Conservation (phyloP, 2,797 vertebrate species). For the Molothrus aeneus region DNA sequence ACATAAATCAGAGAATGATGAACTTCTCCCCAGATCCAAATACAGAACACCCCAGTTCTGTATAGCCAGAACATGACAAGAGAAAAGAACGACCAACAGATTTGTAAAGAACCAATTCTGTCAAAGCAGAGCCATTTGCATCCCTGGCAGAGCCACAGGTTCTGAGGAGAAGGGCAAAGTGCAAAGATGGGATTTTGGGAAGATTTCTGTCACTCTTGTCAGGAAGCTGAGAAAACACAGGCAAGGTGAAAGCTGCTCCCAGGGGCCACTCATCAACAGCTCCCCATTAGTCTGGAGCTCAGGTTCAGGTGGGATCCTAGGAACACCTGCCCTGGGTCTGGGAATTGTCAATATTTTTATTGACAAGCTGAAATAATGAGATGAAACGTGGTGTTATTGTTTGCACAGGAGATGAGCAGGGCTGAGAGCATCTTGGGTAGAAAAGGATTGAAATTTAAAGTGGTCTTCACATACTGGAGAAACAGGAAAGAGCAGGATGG, state of each 20-base stretch:
- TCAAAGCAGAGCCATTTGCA: neutral
- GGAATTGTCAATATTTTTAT: neutral
- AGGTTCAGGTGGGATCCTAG: neutral
- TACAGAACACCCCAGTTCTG: neutral
- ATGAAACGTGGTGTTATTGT: neutral
- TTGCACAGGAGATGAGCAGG: neutral
- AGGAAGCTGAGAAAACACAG: neutral
- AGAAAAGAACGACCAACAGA: neutral
- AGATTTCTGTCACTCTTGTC: neutral
- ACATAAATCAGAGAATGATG: neutral
- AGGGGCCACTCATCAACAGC: neutral
- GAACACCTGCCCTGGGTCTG: neutral
- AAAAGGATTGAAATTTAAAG: neutral
- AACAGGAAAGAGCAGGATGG: neutral
- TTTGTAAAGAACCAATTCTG: neutral
- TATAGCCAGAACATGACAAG: neutral
- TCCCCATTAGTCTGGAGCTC: neutral
- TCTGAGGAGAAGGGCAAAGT: neutral
- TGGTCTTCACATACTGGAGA: neutral
- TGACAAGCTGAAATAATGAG: neutral
- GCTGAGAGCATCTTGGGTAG: neutral
- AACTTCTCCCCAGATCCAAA: neutral
- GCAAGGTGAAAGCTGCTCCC: neutral
- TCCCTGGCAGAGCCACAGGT: neutral
- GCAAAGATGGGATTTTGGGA: neutral